Base-by-base conservation (phyloP, 23 tunicate species). In the Trididemnum clinides region DNA sequence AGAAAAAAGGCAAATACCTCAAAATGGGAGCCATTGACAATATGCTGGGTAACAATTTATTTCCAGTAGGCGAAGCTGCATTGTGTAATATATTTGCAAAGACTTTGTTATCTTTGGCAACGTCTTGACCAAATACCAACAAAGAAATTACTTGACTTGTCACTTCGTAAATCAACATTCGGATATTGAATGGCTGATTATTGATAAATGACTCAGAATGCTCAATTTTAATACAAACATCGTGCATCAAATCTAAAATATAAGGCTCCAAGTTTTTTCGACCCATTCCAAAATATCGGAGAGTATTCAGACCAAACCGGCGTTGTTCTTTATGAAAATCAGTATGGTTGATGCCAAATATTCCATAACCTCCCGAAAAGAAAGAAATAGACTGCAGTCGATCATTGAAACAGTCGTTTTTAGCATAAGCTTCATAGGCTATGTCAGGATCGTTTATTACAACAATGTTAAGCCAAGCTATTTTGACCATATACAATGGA, bases 241-340 rank as follows among this genome's bases (percentile, higher is more conserved):
- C 15, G 15, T 44, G 12, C 12, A 15, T 44, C 15, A 44, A 44
- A 7, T 44, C 54, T 23, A 22, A 62, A 62, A 62, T 62, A 62
- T 18, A 22, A 19, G 92, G 87, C 64, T 88, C 92, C 7, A 88
- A 49, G 28, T 65, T 88, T 0, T 72, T 75, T 58, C 82, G 80
- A 12, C 92, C 92, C 91, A 87, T 87, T 66, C 91, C 91, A 33
- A 87, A 71, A 20, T 33, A 51, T 80, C 80, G 69, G 34, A 87
- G 31, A 12, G 91, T 80, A 51, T 39, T 19, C 18, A 80, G 27
- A 3, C 86, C 85, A 39, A 87, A 88, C 0, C 87, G 87, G 2
- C 92, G 72, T 34, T 88, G 92, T 64, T 88, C 92, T 82, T 82
- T 72, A 35, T 74, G 82, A 27, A 37, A 51, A 28, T 82, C 66